Conservation (phyloP, 1,140 invertebrate species). For the Leptinotarsa lineolata region DNA sequence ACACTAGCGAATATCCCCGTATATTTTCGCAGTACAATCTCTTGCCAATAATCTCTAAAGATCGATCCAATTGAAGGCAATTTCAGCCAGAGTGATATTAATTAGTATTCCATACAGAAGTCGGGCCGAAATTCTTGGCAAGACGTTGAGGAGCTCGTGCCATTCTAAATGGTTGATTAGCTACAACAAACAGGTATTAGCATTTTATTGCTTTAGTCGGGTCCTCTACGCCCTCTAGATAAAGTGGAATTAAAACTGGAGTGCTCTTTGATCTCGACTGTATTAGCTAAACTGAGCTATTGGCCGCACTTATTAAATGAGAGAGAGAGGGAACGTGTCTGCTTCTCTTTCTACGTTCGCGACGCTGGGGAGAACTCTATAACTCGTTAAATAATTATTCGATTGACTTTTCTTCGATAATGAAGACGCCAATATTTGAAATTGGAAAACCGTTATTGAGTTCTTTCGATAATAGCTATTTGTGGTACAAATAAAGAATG, state of each 20-base stretch:
- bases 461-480: too few relatives aligned
- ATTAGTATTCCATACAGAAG: constrained; percentile 23
- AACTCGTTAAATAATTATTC: neutral
- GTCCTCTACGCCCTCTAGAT: constrained; percentile 55
- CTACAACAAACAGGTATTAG: constrained; percentile 60
- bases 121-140: constrained; percentile 22
- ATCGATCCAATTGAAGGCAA: constrained; percentile 18
- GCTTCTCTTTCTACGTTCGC: constrained; percentile 5
- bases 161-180: constrained; percentile 54
- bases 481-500: too few relatives aligned
- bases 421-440: neutral
- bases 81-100: constrained; percentile 20
- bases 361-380: neutral
- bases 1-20: too few relatives aligned
- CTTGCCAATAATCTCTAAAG: neutral
- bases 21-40: too few relatives aligned
- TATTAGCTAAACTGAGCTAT: constrained; percentile 55
- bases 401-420: neutral
- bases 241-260: constrained; percentile 58
- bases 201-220: constrained; percentile 60
- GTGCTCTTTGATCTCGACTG: constrained; percentile 55
- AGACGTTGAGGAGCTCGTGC: constrained; percentile 30
- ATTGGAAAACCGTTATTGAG: too few relatives aligned
- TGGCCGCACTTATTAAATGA: constrained; percentile 52
- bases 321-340: neutral